Evolutionary conservation across 2,113 vertebrate genomes (phyloP).

Genomic region (Clupea harengus): DNA sequence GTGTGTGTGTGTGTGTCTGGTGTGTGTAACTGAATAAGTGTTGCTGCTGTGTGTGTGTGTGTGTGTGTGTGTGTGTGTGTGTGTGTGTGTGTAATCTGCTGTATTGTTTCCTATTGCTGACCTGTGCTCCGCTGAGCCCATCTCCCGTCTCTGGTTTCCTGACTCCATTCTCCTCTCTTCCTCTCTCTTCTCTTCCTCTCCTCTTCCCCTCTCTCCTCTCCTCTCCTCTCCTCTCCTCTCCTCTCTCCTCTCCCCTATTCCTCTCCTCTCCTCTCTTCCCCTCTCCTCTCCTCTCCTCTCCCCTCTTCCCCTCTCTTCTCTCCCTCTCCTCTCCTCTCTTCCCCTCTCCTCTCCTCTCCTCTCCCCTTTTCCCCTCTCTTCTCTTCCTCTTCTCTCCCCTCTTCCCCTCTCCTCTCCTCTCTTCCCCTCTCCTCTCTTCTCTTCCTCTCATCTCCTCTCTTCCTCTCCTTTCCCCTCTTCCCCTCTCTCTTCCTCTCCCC

Average conservation of each 20-base stretch:
- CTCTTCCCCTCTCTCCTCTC: not conserved
- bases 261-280: not conserved
- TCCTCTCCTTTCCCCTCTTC: too few species aligned
- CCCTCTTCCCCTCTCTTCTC: not conserved
- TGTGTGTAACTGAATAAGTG: too few species aligned
- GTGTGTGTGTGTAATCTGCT: not conserved
- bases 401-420: not conserved
- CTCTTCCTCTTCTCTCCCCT: too few species aligned
- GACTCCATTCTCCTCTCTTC: not conserved
- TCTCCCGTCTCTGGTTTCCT: constrained; percentile 31
- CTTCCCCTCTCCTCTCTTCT: not conserved
- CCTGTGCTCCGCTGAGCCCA: not conserved
- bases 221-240: not conserved
- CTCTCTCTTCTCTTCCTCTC: not conserved
- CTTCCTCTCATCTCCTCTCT: not conserved
- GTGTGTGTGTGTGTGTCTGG: too few species aligned
- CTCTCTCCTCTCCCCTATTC: too few species aligned
- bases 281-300: not conserved
- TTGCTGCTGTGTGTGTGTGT: not conserved
- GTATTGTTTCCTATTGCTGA: not conserved
- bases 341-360: not conserved
- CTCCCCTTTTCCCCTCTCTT: not conserved
- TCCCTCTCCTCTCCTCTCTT: not conserved
- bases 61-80: constrained; percentile 2
- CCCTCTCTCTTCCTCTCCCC: constrained; percentile 11